Percentiles rank a stretch among this genome's conserved stretches.
Conservation (phyloP, 2,888 invertebrate species). For the Incurvaria masculella region DNA sequence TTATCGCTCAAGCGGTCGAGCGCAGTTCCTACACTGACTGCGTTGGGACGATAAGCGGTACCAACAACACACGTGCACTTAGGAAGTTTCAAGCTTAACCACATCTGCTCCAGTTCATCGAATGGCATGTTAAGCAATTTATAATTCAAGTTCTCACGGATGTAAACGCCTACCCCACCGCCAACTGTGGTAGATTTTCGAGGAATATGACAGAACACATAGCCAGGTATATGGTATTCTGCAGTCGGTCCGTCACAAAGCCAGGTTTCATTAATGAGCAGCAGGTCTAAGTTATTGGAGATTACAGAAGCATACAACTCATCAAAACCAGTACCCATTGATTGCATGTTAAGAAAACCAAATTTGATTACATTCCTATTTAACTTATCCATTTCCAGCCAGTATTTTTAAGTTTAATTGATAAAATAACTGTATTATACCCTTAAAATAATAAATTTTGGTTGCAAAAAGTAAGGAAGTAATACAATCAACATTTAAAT, state of each 20-base stretch:
- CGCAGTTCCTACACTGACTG: neutral
- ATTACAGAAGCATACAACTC: neutral
- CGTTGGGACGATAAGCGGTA: neutral
- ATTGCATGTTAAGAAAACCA: neutral
- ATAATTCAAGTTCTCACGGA: neutral
- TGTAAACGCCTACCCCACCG: constrained; percentile 1
- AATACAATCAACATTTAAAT: no score
- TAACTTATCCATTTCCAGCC: no score
- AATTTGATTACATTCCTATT: no score
- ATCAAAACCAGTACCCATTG: neutral
- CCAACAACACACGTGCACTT: neutral
- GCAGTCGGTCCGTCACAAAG: neutral
- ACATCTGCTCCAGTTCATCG: neutral
- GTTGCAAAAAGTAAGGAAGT: no score
- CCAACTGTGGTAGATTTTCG: neutral
- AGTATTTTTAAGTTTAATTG: no score
- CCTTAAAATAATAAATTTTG: no score
- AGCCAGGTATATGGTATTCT: neutral
- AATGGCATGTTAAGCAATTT: neutral
- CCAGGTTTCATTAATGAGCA: neutral
- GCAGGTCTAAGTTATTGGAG: neutral
- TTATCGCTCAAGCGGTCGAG: neutral
- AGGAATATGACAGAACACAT: neutral
- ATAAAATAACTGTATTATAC: no score
- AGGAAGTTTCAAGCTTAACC: neutral